Base-by-base conservation (phyloP, 2,113 vertebrate genomes). In the Salvelinus alpinus region DNA sequence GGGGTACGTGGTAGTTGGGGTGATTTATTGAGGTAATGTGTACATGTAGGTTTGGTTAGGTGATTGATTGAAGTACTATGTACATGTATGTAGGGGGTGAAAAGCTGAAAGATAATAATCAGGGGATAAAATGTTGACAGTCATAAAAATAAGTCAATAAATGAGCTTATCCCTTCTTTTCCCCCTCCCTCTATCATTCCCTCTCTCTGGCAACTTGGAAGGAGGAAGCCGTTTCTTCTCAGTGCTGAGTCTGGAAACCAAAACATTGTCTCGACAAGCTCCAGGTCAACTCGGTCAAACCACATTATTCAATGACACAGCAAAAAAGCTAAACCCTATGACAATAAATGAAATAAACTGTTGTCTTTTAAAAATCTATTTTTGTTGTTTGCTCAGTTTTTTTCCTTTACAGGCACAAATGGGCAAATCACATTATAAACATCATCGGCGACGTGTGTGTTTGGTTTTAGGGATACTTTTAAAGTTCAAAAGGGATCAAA, bases 401-500 rank as follows among this genome's bases (percentile, higher is more conserved):
- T 20, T 68, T 2, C 16, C 31, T 70, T 51, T 66, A 62, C 34
- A 29, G 2, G 9, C 16, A 31, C 11, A 78, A 64, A 5, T n/a
- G 24, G 12, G 74, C 5, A 62, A 27, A 70, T 72, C 18, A 48
- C n/a, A 54, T 72, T 57, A 64, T 47, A 76, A 78, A 57, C 71
- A 76, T 20, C 27, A 73, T 66, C 65, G 68, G 59, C 60, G 67
- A 34, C 20, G 68, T 38, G 16, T 66, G 59, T 65, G 64, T 72
- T 72, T 44, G 48, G 22, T 64, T 84, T 74, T 62, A 38, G 75
- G 57, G 64, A 62, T 64, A 20, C 54, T 75, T 47, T 34, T 70
- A 24, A 25, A 47, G 70, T 64, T 86, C 57, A 72, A 78, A 76
- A 75, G 8, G 51, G 62, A 77, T 71, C 64, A 72, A 38, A 73